Base-by-base conservation (phyloP, 2,113 vertebrate genomes). In the Phocoena phocoena region DNA sequence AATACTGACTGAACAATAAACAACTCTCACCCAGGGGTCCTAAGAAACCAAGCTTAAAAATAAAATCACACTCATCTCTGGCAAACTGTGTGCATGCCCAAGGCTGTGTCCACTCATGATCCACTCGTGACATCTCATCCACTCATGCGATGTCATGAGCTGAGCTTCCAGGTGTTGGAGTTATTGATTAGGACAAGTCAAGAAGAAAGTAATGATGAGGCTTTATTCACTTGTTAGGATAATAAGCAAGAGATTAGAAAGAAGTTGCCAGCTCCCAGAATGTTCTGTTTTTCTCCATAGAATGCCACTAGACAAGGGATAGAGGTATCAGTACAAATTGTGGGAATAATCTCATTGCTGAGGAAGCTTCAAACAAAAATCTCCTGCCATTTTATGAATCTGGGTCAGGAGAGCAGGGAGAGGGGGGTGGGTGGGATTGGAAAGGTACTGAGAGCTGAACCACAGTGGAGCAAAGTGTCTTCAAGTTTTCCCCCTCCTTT, bases 341-440 rank as follows among this genome's bases (percentile, higher is more conserved):
- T 18, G 1, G 84, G 10, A 15, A 53, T 84, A 10, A 71, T 62
- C 83, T 76, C 3, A 81, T 53, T 20, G 3, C 12, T 14, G 21
- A 79, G n/a, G 17, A 2, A 74, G 6, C 33, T 14, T 73, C 11
- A 8, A 53, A 20, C 21, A 44, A 33, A 71, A 44, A 41, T 8
- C 8, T 58, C 31, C 63, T 55, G 4, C 28, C 28, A 2, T 71
- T 70, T 68, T 50, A 8, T n/a, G 23, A 87, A 47, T 33, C 55
- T 25, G 11, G n/a, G 50, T 5, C 8, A 44, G 17, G 21, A 18
- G 68, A 26, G 3, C 33, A 47, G 53, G 65, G 28, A 41, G 33
- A 6, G 2, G 0, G 1, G 26, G 10, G 13, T n/a, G 4, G 8
- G 3, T 26, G n/a, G 53, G 25, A 76, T 14, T 62, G 5, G 60